phyloP scores from a whole-genome alignment of 2,113 vertebrate genomes.

The Albula glossodonta region DNA sequence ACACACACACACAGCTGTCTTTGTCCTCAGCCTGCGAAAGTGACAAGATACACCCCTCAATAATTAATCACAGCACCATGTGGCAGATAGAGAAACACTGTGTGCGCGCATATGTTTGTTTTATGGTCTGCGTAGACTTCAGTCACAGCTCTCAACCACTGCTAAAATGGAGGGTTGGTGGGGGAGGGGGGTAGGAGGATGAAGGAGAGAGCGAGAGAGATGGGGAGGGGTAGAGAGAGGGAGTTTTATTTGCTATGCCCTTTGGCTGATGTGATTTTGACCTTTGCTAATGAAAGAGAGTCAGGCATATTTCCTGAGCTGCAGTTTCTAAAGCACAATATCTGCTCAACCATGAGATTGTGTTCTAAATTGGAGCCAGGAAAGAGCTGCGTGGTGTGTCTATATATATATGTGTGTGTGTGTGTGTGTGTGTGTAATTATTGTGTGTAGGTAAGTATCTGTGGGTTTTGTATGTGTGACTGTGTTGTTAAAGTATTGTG shows the following conservation, averaged over 20 bases:
- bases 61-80: background rate
- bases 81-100: background rate
- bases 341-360: too few species aligned
- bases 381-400: too few species aligned
- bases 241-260: constrained; percentile 49
- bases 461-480: constrained; percentile 1
- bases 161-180: background rate
- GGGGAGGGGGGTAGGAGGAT: background rate
- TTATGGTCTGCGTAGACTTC: background rate
- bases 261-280: constrained; percentile 40
- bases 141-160: background rate
- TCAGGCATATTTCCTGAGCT: constrained; percentile 39
- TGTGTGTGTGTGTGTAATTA: background rate
- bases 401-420: too few species aligned
- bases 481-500: background rate
- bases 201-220: background rate
- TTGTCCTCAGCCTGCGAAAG: too few species aligned
- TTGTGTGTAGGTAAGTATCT: background rate
- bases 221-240: background rate
- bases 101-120: background rate
- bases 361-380: too few species aligned
- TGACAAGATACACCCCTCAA: too few species aligned
- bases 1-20: background rate
- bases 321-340: background rate
- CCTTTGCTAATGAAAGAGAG: constrained; percentile 49